Percentiles rank a stretch among this genome's conserved stretches.
Evolutionary conservation across 2,888 invertebrate species (phyloP).

Genomic region (Acronicta psi): DNA sequence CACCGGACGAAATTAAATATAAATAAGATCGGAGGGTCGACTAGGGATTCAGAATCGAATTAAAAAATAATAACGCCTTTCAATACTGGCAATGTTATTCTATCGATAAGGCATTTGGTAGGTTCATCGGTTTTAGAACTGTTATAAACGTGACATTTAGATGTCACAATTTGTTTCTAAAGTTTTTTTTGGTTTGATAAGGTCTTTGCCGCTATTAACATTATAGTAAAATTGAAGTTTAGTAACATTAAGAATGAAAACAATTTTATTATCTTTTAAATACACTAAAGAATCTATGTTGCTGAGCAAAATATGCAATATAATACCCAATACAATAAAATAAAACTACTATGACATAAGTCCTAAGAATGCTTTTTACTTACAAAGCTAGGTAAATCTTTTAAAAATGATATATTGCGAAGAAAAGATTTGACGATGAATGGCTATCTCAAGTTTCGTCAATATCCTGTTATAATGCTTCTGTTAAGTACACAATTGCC

Average conservation of each 20-base stretch:
- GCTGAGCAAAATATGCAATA: no score
- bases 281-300: no score
- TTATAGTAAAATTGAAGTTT: neutral
- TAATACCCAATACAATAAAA: no score
- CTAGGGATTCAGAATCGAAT: slow-evolving; percentile 71
- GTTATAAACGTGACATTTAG: slow-evolving; percentile 12
- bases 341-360: no score
- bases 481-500: slow-evolving; percentile 12
- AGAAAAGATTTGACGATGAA: neutral
- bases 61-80: slow-evolving; percentile 74
- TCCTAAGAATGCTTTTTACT: no score
- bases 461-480: slow-evolving; percentile 16
- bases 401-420: no score
- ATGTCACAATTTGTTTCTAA: slow-evolving; percentile 1
- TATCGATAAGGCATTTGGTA: slow-evolving; percentile 27
- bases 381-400: no score
- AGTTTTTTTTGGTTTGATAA: slow-evolving; percentile 5
- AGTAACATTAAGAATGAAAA: no score
- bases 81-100: slow-evolving; percentile 55
- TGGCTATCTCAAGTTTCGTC: slow-evolving; percentile 15
- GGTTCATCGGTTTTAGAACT: slow-evolving; percentile 25
- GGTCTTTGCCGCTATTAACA: slow-evolving; percentile 10
- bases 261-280: no score
- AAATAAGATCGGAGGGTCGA: slow-evolving; percentile 72
- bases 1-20: slow-evolving; percentile 75